Conservation (phyloP, 2,888 invertebrate species). For the Ctena decussata region DNA sequence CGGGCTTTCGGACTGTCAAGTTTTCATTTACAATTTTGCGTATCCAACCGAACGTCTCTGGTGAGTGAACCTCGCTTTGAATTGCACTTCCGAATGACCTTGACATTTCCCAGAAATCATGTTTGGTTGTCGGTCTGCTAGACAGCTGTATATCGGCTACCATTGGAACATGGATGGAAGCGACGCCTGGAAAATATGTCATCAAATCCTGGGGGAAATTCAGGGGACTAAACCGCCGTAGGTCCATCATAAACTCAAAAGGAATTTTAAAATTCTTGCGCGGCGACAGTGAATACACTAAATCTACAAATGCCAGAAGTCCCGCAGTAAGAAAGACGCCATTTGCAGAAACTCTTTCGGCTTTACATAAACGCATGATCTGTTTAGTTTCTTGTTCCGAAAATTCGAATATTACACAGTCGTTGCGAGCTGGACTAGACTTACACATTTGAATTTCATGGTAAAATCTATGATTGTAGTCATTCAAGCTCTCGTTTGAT, state of each 20-base stretch:
- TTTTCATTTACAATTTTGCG: slow-evolving; percentile 7
- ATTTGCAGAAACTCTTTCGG: slow-evolving; percentile 10
- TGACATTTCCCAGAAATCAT: slow-evolving; percentile 54
- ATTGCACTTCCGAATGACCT: slow-evolving; percentile 31
- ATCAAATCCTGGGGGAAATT: neutral
- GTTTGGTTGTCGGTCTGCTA: neutral
- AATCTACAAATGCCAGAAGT: slow-evolving; percentile 45
- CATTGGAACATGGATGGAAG: slow-evolving; percentile 46
- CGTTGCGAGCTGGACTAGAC: slow-evolving; percentile 24
- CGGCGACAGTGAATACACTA: slow-evolving; percentile 27
- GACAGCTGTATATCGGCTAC: slow-evolving; percentile 20
- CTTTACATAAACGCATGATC: slow-evolving; percentile 26
- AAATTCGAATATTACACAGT: slow-evolving; percentile 42
- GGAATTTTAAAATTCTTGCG: slow-evolving; percentile 27
- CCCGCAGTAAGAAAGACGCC: slow-evolving; percentile 45
- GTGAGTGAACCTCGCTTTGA: slow-evolving; percentile 27
- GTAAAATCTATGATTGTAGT: slow-evolving; percentile 41
- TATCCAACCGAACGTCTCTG: slow-evolving; percentile 33
- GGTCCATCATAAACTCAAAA: slow-evolving; percentile 59
- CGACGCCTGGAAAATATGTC: slow-evolving; percentile 49
- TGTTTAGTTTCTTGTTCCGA: slow-evolving; percentile 15
- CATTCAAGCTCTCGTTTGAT: neutral
- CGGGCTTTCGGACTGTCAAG: neutral
- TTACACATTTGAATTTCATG: slow-evolving; percentile 28
- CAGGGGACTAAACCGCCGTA: slow-evolving; percentile 25